Evolutionary conservation across 2,113 vertebrate genomes (phyloP).

Genomic region (Ramphastos sulfuratus): DNA sequence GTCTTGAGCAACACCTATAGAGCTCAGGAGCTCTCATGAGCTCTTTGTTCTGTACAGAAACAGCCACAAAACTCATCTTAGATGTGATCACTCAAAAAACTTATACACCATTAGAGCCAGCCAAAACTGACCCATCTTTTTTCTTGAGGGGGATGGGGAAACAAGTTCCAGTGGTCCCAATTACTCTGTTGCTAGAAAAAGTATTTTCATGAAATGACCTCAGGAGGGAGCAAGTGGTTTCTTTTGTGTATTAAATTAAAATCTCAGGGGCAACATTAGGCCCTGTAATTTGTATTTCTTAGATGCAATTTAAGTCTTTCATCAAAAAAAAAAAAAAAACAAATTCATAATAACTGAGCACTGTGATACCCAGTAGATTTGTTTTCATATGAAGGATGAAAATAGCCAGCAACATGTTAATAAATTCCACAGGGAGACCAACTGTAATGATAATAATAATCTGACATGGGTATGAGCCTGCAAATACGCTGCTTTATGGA

Average conservation of each 20-base stretch:
- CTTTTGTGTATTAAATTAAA: slow-evolving; percentile 56
- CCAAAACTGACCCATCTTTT: slow-evolving; percentile 12
- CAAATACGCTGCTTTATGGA: neutral
- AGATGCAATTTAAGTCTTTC: slow-evolving; percentile 45
- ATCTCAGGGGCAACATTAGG: slow-evolving; percentile 33
- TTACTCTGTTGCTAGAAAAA: slow-evolving; percentile 1
- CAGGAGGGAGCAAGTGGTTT: slow-evolving; percentile 30
- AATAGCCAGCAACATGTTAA: slow-evolving; percentile 55
- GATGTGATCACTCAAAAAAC: neutral
- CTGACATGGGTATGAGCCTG: neutral
- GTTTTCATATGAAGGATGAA: slow-evolving; percentile 48
- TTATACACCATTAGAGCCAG: neutral
- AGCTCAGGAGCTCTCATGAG: neutral
- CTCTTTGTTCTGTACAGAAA: neutral
- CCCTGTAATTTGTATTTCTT: slow-evolving; percentile 47
- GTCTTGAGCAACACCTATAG: fast-evolving
- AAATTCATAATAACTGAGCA: neutral
- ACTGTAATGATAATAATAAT: slow-evolving; percentile 33
- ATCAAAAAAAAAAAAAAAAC: neutral
- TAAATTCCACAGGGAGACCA: slow-evolving; percentile 14
- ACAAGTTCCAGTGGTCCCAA: slow-evolving; percentile 50
- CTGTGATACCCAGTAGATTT: slow-evolving; percentile 28
- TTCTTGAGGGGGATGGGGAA: neutral
- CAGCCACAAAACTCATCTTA: neutral
- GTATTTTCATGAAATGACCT: neutral